phyloP scores from a whole-genome alignment of 2,113 vertebrate genomes.

The Emydura subglobosa region DNA sequence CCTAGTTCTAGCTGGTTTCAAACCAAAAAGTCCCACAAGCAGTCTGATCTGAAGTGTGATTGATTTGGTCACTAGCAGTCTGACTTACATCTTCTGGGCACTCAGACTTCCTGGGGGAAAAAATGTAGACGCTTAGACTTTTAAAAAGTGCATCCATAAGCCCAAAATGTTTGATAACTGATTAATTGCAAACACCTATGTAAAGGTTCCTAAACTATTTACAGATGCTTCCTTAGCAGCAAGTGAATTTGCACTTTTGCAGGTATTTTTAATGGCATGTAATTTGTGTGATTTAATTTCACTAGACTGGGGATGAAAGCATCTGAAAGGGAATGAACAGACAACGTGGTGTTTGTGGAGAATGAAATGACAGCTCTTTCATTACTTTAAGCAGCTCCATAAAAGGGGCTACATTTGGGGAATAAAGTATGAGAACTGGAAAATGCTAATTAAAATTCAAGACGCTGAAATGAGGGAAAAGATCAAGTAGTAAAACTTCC shows the following conservation, averaged over 20 bases:
- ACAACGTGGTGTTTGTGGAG: conserved; percentile 52
- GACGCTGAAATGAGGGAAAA: conserved; percentile 68
- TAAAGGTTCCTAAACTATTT: conserved; percentile 39
- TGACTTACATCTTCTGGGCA: conserved; percentile 41
- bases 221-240: conserved; percentile 42
- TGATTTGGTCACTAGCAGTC: conserved; percentile 33
- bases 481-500: conserved; percentile 76
- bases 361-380: conserved; percentile 32
- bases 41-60: conserved; percentile 39
- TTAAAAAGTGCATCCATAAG: conserved; percentile 60
- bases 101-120: conserved; percentile 42
- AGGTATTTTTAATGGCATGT: conserved; percentile 46
- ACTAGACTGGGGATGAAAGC: conserved; percentile 56
- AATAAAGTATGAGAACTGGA: conserved; percentile 48
- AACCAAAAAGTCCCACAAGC: conserved; percentile 22
- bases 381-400: conserved; percentile 45
- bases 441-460: conserved; percentile 68
- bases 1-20: conserved; percentile 30
- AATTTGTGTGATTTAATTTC: conserved; percentile 4
- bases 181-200: conserved; percentile 62
- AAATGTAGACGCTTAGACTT: conserved; percentile 45
- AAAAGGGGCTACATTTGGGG: conserved; percentile 51
- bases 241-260: conserved; percentile 55
- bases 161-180: conserved; percentile 54
- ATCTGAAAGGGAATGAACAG: conserved; percentile 34